phyloP scores from a whole-genome alignment of 2,113 vertebrate species.

The Otolemur garnettii region DNA sequence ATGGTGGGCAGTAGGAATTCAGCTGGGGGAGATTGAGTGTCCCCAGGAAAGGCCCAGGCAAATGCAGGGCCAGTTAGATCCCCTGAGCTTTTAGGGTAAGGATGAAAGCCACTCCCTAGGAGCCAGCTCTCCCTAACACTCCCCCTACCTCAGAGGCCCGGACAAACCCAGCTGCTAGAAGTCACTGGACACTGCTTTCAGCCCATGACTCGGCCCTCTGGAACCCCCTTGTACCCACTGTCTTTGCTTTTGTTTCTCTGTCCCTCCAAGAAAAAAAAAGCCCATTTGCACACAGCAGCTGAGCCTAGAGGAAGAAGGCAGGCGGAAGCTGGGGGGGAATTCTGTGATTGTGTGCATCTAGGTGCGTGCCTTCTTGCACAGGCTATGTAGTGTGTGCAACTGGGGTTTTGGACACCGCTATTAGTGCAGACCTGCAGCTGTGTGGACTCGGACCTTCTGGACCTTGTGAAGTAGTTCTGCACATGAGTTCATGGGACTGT shows the following conservation, averaged over 20 bases:
- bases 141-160: background rate
- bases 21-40: background rate
- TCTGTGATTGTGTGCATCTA: background rate
- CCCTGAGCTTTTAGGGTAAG: conserved; percentile 32
- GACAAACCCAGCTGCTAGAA: conserved; percentile 67
- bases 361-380: background rate
- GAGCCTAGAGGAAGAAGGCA: conserved; percentile 47
- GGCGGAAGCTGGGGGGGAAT: background rate
- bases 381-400: background rate
- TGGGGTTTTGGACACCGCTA: background rate
- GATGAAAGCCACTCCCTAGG: background rate
- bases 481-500: conserved; percentile 31
- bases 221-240: conserved; percentile 68
- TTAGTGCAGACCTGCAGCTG: background rate
- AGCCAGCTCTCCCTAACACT: conserved; percentile 41
- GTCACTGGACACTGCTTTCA: conserved; percentile 61
- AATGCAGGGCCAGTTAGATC: conserved; percentile 4
- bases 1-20: background rate
- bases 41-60: conserved; percentile 46
- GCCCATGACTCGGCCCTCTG: conserved; percentile 59
- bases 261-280: background rate
- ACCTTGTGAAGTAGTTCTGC: background rate
- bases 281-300: conserved; percentile 15
- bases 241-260: conserved; percentile 59
- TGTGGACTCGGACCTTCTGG: background rate